A percentile compares a stretch with the other conserved stretches of the same genome.
Conservation (phyloP, 2,888 invertebrate genomes). For the Caenorhabditis wallacei region DNA sequence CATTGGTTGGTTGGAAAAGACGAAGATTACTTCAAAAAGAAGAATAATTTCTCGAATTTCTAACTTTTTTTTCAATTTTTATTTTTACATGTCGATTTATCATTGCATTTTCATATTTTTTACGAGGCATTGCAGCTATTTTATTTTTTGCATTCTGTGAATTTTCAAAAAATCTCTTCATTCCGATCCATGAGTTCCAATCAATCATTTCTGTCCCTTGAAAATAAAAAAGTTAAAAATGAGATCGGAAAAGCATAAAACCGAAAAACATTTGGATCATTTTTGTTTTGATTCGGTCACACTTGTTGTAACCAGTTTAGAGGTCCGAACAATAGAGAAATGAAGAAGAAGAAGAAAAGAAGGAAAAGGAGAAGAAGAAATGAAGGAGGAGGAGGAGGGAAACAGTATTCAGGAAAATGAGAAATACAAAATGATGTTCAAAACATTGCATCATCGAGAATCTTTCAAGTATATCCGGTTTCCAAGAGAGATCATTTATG, state of each 20-base stretch:
- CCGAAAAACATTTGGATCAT: conserved; percentile 29
- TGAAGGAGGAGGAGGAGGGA: conserved; percentile 11
- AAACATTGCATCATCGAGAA: conserved; percentile 36
- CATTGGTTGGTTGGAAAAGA: conserved; percentile 61
- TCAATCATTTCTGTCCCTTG: no score
- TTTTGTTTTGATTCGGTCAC: conserved; percentile 32
- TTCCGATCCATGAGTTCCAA: no score
- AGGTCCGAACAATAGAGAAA: conserved; percentile 44
- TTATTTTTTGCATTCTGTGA: neutral
- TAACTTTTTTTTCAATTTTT: conserved; percentile 1
- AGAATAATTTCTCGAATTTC: conserved; percentile 3
- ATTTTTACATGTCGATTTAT: neutral
- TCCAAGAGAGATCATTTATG: neutral
- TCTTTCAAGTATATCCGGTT: conserved; percentile 2
- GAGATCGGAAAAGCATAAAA: conserved; percentile 28
- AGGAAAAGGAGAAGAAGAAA: no score
- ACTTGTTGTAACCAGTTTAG: conserved; percentile 36
- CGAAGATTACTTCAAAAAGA: conserved; percentile 54
- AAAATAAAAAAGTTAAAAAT: no score
- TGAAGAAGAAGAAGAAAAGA: conserved; percentile 8
- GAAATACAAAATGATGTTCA: conserved; percentile 3
- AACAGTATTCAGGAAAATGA: conserved; percentile 26
- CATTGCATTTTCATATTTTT: conserved; percentile 4
- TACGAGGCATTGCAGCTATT: neutral
- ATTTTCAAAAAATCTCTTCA: no score